A percentile compares a stretch with the other conserved stretches of the same genome.
These are phyloP conservation scores for Patiria pectinifera DNA, from an alignment of 53 echinoderm and acorn worm species.

Conservation along the genomic window DNA sequence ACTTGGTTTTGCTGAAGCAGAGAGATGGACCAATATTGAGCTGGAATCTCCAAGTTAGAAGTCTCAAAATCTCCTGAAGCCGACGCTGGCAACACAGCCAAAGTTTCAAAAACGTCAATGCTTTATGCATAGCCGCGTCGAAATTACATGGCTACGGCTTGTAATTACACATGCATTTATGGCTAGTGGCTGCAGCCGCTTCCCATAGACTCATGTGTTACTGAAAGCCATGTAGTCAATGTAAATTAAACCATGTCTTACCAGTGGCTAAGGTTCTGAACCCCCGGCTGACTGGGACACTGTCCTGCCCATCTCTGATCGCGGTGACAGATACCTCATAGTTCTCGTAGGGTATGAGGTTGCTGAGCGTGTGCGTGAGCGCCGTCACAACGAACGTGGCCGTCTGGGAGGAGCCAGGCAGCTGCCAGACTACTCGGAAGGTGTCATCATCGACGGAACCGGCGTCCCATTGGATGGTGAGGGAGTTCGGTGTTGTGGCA, in stretches of 20 bases:
- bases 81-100: too few relatives aligned
- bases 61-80: too few relatives aligned
- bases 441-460: not conserved
- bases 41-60: too few relatives aligned
- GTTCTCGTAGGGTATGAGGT: conserved; percentile 24
- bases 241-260: not conserved
- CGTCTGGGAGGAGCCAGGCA: not conserved
- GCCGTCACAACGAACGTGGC: not conserved
- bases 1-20: too few relatives aligned
- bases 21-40: too few relatives aligned
- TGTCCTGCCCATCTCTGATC: not conserved
- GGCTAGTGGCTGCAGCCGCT: too few relatives aligned
- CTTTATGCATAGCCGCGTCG: too few relatives aligned
- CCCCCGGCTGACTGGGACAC: not conserved
- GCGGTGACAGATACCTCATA: conserved; percentile 8
- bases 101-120: too few relatives aligned
- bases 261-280: conserved; percentile 21
- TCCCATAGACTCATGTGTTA: too few relatives aligned
- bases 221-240: not conserved
- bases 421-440: conserved; percentile 4
- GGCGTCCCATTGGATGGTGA: conserved; percentile 53
- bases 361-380: not conserved
- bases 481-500: not conserved
- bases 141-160: too few relatives aligned
- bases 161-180: too few relatives aligned